These are phyloP conservation scores for Columba janthina DNA, from an alignment of 2,113 vertebrate genomes.

Conservation along the genomic window DNA sequence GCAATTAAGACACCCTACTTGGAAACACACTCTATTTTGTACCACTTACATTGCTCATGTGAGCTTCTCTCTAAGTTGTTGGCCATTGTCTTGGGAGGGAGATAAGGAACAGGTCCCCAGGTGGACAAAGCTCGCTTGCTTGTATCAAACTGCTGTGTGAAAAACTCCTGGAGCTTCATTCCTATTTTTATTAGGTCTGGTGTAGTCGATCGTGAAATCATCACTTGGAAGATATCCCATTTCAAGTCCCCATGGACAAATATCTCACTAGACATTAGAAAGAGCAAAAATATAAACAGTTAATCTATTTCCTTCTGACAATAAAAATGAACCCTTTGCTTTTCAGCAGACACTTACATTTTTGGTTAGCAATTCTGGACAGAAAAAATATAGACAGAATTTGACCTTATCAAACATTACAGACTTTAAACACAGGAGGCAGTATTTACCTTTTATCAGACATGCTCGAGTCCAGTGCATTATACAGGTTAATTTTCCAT, in stretches of 20 bases:
- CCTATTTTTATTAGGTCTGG: constrained; percentile 99
- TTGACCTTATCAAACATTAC: not conserved
- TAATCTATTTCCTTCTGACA: not conserved
- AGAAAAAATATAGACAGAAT: not conserved
- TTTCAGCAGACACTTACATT: not conserved
- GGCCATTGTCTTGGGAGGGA: constrained; percentile 89
- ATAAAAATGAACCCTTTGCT: not conserved
- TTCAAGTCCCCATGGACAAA: constrained; percentile 97
- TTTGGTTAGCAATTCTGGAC: not conserved
- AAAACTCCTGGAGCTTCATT: constrained; percentile 99
- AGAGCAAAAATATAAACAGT: not conserved
- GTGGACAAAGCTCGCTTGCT: constrained; percentile 97
- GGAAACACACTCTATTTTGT: not conserved
- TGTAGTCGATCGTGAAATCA: constrained; percentile 97
- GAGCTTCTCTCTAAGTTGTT: constrained; percentile 86
- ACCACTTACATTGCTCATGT: constrained; percentile 86
- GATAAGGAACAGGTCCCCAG: constrained; percentile 94
- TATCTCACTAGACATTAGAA: constrained; percentile 84
- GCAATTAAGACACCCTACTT: not conserved
- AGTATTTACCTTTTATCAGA: constrained; percentile 92
- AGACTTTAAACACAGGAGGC: not conserved
- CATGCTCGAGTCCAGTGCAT: constrained; percentile 84
- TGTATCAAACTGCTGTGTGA: constrained; percentile 98
- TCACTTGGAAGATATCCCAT: constrained; percentile 99
- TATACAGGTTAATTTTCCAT: constrained; percentile 96